These are phyloP conservation scores for Coelogynopora nodosa DNA, from an alignment of 2,888 invertebrate species.

Conservation along the genomic window DNA sequence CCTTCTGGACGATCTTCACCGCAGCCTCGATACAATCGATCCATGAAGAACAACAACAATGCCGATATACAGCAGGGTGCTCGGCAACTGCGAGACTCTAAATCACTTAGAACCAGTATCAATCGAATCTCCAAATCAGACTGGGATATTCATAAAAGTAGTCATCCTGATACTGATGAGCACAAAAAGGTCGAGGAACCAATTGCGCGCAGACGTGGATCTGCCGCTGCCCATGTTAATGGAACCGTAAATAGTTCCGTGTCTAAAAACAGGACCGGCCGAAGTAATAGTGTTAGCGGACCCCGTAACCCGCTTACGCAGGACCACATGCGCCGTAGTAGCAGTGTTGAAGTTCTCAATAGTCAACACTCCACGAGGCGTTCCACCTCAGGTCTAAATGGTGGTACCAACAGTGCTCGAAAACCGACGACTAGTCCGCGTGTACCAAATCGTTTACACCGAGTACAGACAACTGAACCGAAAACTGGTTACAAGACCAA, in stretches of 20 bases:
- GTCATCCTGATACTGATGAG: background rate
- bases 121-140: background rate
- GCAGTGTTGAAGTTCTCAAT: constrained; percentile 34
- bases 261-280: background rate
- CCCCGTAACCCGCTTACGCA: background rate
- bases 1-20: background rate
- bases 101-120: background rate
- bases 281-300: background rate
- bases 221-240: background rate
- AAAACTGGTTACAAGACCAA: background rate
- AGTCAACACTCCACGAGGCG: background rate
- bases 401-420: background rate
- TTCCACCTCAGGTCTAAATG: background rate
- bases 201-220: background rate
- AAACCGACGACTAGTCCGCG: background rate
- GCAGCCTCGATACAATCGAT: background rate
- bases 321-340: constrained; percentile 27
- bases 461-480: background rate
- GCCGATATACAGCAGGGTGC: background rate
- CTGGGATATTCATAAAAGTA: background rate
- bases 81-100: background rate
- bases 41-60: constrained; percentile 9
- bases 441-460: background rate
- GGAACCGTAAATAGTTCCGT: background rate
- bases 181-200: background rate